These are phyloP conservation scores for Drosophila sordidula DNA, from an alignment of 2,888 invertebrate species.

Conservation along the genomic window DNA sequence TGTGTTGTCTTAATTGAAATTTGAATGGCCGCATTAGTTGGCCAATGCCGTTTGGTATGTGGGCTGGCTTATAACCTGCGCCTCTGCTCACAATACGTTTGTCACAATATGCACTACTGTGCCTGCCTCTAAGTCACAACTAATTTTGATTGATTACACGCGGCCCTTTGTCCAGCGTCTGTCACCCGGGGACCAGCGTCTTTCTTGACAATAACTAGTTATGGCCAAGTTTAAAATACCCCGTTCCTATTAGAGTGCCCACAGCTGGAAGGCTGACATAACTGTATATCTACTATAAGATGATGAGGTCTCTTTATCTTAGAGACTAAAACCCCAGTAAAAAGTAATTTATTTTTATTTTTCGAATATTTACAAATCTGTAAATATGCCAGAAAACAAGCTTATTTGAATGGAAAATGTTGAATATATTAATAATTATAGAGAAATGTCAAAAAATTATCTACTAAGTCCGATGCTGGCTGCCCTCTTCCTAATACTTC, in stretches of 20 bases:
- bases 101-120: slow-evolving; percentile 72
- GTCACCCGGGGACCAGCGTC: slow-evolving; percentile 37
- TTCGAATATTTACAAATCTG: too few species aligned
- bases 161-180: slow-evolving; percentile 30
- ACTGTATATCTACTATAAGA: too few species aligned
- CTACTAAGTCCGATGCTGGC: too few species aligned
- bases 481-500: too few species aligned
- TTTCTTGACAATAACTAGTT: slow-evolving; percentile 37
- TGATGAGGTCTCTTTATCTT: too few species aligned
- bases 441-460: too few species aligned
- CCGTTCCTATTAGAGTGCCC: background rate
- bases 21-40: slow-evolving; percentile 41
- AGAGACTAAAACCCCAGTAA: too few species aligned
- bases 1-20: slow-evolving; percentile 39
- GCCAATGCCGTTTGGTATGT: slow-evolving; percentile 15
- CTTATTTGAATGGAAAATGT: too few species aligned
- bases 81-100: slow-evolving; percentile 35
- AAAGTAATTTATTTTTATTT: too few species aligned
- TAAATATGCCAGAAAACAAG: too few species aligned
- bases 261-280: too few species aligned
- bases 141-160: slow-evolving; percentile 83
- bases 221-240: slow-evolving; percentile 29
- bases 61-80: slow-evolving; percentile 16
- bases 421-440: too few species aligned
- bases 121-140: slow-evolving; percentile 76